Base-by-base conservation (phyloP, 2,113 vertebrate genomes). In the Colistium nudipinnis region DNA sequence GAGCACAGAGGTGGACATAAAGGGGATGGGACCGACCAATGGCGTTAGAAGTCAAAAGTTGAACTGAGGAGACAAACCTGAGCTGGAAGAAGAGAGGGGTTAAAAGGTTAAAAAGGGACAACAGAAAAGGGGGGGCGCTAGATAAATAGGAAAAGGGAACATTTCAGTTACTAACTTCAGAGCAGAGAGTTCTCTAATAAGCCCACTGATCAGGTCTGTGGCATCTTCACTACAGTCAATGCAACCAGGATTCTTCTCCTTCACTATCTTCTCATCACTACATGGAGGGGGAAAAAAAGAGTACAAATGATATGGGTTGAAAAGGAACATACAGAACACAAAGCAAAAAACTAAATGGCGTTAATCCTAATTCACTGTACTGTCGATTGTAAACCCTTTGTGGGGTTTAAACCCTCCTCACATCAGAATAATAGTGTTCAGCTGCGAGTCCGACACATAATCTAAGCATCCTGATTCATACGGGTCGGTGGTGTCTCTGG, bases 181-280 rank as follows among this genome's bases (percentile, higher is more conserved):
- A 55, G 89, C 92, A 55, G 96, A 95, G 38, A 97, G 94, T 69
- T 97, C 95, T 22, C 85, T 45, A 55, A 94, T 85, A 0, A 97
- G 93, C 9, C 95, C 95, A 2, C 83, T 86, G 45, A 97, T 70
- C 0, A 92, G 78, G 1, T 88, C 74, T 3, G 94, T 92, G 1
- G 91, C 94, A 0, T 96, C 94, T 71, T 95, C 92, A 36, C 66
- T 64, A 17, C 48, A 9, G 49, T 51, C 48, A 39, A 36, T 10
- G 1, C 17, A 64, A 55, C 52, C 57, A 31, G 33, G 6, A 5
- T 28, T 17, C 20, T 39, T 38, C n/a, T 70, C 57, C 20, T 41
- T 39, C 22, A 78, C 52, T 20, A 30, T 49, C 49, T 62, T 51
- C 39, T 80, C 80, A 22, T 83, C 74, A 53, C 90, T 93, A 36